phyloP scores from a whole-genome alignment of 2,113 vertebrate genomes.

The Lampris megalopsis region DNA sequence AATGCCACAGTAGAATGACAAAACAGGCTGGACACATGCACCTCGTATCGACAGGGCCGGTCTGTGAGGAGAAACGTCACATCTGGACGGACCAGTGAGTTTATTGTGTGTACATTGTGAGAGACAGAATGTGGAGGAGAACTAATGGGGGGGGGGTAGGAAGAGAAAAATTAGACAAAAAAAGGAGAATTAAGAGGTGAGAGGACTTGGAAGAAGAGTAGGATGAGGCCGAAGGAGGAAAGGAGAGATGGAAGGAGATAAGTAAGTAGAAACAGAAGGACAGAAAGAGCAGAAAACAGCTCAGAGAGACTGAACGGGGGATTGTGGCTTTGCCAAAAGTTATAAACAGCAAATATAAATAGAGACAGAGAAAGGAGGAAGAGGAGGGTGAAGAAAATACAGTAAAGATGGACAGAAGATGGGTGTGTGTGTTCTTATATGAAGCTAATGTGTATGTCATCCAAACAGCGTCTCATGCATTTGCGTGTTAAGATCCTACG shows the following conservation, averaged over 20 bases:
- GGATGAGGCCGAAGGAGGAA: background rate
- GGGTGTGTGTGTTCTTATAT: background rate
- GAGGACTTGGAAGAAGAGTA: no score
- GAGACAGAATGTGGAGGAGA: conserved; percentile 24
- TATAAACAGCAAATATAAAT: no score
- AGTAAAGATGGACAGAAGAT: background rate
- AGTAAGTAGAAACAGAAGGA: conserved; percentile 31
- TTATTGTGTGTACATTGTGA: conserved; percentile 21
- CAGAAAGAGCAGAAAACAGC: background rate
- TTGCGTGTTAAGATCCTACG: background rate
- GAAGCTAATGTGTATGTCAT: no score
- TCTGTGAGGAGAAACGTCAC: conserved; percentile 43
- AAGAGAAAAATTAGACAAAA: background rate
- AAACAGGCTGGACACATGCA: conserved; percentile 70
- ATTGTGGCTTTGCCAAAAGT: background rate
- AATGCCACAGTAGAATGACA: conserved; percentile 68
- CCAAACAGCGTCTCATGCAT: no score
- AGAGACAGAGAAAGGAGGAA: no score
- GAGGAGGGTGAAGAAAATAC: no score
- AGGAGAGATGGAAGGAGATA: conserved; percentile 1
- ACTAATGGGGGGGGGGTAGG: conserved; percentile 4
- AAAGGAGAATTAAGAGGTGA: background rate
- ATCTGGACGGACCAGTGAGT: conserved; percentile 23
- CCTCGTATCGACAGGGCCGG: conserved; percentile 50
- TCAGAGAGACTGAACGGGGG: conserved; percentile 2